A percentile compares a stretch with the other conserved stretches of the same genome.
These are phyloP conservation scores for Drosophila diplacantha DNA, from an alignment of 2,888 invertebrate species.

Conservation along the genomic window DNA sequence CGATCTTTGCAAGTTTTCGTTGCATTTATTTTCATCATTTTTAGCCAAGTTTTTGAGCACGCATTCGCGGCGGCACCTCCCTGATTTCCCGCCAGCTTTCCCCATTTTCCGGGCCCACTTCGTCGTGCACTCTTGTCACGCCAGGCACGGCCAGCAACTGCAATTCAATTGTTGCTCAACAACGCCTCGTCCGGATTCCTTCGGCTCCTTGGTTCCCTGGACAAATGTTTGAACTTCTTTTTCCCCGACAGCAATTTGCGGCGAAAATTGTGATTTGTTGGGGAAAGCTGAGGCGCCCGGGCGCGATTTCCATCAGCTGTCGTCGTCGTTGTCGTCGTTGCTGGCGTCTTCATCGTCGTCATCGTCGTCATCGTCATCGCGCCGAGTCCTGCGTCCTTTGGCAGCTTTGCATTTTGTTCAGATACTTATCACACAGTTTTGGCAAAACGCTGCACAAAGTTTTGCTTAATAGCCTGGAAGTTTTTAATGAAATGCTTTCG, in stretches of 20 bases:
- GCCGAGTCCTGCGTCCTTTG: slow-evolving; percentile 52
- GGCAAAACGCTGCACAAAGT: slow-evolving; percentile 72
- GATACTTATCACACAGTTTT: slow-evolving; percentile 73
- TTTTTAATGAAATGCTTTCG: slow-evolving; percentile 71
- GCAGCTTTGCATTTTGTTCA: slow-evolving; percentile 72
- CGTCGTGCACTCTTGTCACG: slow-evolving; percentile 64
- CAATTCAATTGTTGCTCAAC: slow-evolving; percentile 68
- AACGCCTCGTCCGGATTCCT: slow-evolving; percentile 2
- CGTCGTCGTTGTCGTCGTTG: slow-evolving; percentile 39
- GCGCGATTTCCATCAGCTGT: slow-evolving; percentile 72
- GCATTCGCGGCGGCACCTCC: slow-evolving; percentile 44
- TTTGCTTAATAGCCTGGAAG: slow-evolving; percentile 72
- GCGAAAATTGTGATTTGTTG: slow-evolving; percentile 73
- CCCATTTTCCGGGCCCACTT: slow-evolving; percentile 36
- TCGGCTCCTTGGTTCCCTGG: slow-evolving; percentile 40
- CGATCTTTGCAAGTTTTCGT: neutral
- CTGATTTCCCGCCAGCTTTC: neutral
- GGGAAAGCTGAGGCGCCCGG: slow-evolving; percentile 43
- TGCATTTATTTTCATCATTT: slow-evolving; percentile 31
- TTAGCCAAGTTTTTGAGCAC: slow-evolving; percentile 38
- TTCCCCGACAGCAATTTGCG: slow-evolving; percentile 69
- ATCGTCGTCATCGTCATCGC: slow-evolving; percentile 9
- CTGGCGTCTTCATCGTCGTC: neutral
- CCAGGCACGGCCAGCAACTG: slow-evolving; percentile 70
- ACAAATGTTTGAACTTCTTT: slow-evolving; percentile 66